These are phyloP conservation scores for Rhynchotus rufescens DNA, from an alignment of 2,797 vertebrate genomes.

Conservation along the genomic window DNA sequence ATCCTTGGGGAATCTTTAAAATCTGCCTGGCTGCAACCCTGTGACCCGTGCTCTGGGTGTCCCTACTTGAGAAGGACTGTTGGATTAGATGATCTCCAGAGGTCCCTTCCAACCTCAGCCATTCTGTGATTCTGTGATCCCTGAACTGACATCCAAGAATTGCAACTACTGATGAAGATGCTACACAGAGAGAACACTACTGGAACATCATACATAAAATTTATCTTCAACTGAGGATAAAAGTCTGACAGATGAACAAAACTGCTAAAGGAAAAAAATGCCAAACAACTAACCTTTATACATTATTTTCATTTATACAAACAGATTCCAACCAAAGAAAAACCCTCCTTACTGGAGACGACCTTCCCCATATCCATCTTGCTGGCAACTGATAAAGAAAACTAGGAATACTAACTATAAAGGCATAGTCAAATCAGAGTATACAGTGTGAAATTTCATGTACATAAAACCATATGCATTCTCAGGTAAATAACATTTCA, in stretches of 20 bases:
- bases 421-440: background rate
- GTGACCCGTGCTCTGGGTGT: too few species aligned
- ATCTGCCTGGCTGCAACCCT: too few species aligned
- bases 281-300: background rate
- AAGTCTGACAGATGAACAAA: background rate
- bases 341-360: background rate
- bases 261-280: background rate
- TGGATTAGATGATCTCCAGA: too few species aligned
- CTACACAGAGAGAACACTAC: background rate
- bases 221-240: background rate
- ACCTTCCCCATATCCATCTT: background rate
- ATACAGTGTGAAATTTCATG: background rate
- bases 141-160: background rate
- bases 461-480: background rate
- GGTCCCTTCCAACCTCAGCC: too few species aligned
- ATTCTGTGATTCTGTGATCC: background rate
- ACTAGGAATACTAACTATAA: background rate
- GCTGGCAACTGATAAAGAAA: background rate
- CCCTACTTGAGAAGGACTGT: too few species aligned
- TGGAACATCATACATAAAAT: background rate
- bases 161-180: background rate
- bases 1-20: too few species aligned
- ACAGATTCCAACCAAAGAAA: background rate
- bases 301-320: background rate
- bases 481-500: background rate